Evolutionary conservation across 2,888 invertebrate species (phyloP).

Genomic region (Ichneumoninae sp.): DNA sequence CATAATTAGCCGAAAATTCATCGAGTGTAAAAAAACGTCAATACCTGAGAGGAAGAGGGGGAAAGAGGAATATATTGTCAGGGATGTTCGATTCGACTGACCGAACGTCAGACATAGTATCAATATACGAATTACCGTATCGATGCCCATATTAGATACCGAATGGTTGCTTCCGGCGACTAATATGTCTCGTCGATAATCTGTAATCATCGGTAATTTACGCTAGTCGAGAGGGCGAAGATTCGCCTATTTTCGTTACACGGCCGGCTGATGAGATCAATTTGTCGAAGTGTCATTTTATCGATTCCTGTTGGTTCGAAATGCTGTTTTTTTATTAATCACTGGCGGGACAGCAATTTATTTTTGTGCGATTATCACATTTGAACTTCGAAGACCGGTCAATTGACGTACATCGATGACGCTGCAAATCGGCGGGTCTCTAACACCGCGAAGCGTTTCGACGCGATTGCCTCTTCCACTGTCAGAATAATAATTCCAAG

Average conservation of each 20-base stretch:
- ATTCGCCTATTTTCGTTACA: not conserved
- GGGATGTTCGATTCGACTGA: not conserved
- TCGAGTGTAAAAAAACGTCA: not conserved
- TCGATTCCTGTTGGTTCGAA: not conserved
- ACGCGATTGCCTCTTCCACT: not conserved
- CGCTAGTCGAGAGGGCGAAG: not conserved
- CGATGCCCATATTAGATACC: not conserved
- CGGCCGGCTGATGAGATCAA: not conserved
- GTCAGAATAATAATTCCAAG: not conserved
- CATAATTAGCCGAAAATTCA: conserved; percentile 5
- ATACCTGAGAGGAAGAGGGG: not conserved
- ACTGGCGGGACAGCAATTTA: not conserved
- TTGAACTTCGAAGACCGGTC: no score
- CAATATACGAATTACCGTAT: not conserved
- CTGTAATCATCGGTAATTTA: not conserved
- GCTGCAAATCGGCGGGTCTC: no score
- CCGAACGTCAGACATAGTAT: not conserved
- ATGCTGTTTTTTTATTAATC: not conserved
- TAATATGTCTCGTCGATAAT: not conserved
- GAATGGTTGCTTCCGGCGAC: not conserved
- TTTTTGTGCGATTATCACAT: no score
- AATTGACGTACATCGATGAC: no score
- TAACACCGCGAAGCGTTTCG: no score
- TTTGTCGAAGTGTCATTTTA: not conserved
- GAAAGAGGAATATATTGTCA: not conserved